These are phyloP conservation scores for Meiosimyza decipiens DNA, from an alignment of 2,888 invertebrate genomes.

Conservation along the genomic window DNA sequence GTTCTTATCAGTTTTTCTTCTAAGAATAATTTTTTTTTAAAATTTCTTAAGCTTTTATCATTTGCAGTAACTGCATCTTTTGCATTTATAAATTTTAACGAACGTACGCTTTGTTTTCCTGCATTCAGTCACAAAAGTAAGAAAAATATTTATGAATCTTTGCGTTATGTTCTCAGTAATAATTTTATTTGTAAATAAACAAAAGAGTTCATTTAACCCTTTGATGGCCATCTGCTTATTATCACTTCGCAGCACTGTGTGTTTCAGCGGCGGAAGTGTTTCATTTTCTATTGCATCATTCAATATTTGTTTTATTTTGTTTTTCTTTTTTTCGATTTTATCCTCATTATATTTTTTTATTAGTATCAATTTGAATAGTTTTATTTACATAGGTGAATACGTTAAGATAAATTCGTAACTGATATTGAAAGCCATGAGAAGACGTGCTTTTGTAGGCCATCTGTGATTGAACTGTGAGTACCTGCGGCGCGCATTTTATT, in stretches of 20 bases:
- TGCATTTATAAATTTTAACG: no score
- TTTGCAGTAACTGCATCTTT: no score
- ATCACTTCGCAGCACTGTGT: neutral
- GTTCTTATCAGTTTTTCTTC: no score
- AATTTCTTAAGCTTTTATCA: no score
- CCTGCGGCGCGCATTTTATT: neutral
- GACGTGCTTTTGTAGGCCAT: neutral
- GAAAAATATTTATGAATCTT: neutral
- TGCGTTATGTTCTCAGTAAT: no score
- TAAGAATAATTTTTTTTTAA: no score
- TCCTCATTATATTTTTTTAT: neutral
- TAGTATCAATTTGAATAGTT: neutral
- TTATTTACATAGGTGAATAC: neutral
- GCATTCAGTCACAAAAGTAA: neutral
- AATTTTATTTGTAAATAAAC: slow-evolving; percentile 9
- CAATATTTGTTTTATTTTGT: slow-evolving; percentile 6
- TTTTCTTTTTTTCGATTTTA: slow-evolving; percentile 4
- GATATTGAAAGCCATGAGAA: no score
- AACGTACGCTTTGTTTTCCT: neutral
- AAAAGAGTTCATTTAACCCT: slow-evolving; percentile 34
- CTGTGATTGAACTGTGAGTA: no score
- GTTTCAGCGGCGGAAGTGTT: neutral
- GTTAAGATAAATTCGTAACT: slow-evolving; percentile 1
- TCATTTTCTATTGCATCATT: neutral
- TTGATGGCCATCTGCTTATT: slow-evolving; percentile 13